These are phyloP conservation scores for Tenualosa ilisha DNA, from an alignment of 2,797 vertebrate genomes.

Conservation along the genomic window DNA sequence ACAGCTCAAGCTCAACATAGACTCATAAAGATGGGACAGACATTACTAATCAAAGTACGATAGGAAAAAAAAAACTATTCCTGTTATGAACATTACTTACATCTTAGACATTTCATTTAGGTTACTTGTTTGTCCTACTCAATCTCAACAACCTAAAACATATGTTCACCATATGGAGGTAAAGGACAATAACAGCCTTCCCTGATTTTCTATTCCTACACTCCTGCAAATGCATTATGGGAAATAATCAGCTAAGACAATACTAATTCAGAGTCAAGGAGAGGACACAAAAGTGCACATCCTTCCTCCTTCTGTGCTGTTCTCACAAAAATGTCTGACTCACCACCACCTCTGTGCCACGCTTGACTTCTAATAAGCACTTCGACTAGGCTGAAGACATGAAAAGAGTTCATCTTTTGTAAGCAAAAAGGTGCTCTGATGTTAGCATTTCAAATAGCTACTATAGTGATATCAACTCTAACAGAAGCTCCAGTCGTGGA, in stretches of 20 bases:
- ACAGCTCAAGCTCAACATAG: neutral
- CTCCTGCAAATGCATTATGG: neutral
- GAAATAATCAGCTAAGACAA: neutral
- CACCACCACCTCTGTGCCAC: neutral
- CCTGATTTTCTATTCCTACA: neutral
- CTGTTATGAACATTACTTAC: neutral
- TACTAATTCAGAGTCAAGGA: neutral
- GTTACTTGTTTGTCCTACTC: neutral
- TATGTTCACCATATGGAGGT: neutral
- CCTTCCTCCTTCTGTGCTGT: neutral
- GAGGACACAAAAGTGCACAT: neutral
- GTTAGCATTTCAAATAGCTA: slow-evolving; percentile 2
- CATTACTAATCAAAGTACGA: neutral
- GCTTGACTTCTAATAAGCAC: neutral
- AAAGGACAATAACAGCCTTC: neutral
- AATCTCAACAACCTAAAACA: neutral
- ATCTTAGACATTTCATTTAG: neutral
- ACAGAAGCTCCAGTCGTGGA: neutral
- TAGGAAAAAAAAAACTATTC: neutral
- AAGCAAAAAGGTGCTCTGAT: neutral
- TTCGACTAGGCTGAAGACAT: neutral
- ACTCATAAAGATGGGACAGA: no score
- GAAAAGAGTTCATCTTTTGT: neutral
- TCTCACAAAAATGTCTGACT: neutral
- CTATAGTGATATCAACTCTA: neutral